Percentiles rank a stretch among this genome's conserved stretches.
Evolutionary conservation across 2,888 invertebrate species (phyloP).

Genomic region (Drosophila mercatorum): DNA sequence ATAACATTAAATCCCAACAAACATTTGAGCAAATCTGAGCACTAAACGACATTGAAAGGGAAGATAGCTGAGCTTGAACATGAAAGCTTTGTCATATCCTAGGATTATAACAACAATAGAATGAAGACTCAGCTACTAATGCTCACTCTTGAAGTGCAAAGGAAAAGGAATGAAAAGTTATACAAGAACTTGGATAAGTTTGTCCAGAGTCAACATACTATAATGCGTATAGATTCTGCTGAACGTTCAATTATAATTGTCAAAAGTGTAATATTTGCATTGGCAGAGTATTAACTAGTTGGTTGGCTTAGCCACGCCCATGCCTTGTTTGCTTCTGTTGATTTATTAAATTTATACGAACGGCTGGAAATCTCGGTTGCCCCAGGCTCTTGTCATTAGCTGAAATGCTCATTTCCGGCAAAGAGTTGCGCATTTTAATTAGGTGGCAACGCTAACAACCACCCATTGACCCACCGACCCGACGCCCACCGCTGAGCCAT

Average conservation of each 20-base stretch:
- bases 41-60: neutral
- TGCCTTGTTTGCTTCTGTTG: conserved; percentile 33
- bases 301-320: too few species aligned
- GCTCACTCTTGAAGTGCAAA: too few species aligned
- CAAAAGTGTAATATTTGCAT: too few species aligned
- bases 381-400: conserved; percentile 68
- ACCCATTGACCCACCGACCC: neutral
- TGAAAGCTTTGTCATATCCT: too few species aligned
- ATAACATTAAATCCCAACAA: neutral
- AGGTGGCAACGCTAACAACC: conserved; percentile 49
- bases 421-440: conserved; percentile 78
- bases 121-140: too few species aligned
- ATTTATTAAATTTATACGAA: conserved; percentile 56
- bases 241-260: too few species aligned
- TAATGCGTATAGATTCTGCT: too few species aligned
- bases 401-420: conserved; percentile 76
- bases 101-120: too few species aligned
- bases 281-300: conserved; percentile 3
- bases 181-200: too few species aligned
- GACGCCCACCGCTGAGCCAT: neutral
- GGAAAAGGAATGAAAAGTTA: too few species aligned
- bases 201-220: too few species aligned
- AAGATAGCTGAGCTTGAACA: neutral
- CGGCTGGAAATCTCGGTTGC: conserved; percentile 46
- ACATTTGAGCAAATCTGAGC: neutral